Base-by-base conservation (phyloP, 2,888 invertebrate genomes). In the Caradrina clavipalpis region DNA sequence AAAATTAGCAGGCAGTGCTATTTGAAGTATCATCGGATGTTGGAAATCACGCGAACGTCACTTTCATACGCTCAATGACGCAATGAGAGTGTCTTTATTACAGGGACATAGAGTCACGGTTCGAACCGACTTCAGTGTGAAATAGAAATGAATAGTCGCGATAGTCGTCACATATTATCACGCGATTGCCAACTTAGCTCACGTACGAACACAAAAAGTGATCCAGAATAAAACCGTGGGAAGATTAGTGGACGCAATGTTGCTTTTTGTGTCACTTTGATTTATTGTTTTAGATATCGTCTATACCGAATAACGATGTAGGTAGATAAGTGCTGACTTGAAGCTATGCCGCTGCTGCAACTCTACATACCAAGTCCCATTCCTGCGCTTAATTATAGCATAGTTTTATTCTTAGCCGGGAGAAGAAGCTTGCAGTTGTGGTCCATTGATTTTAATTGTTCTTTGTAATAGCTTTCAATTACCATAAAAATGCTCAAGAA, bases 191-290 rank as follows among this genome's bases (percentile, higher is more conserved):
- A 78, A 82, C 83, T 84, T 81, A 80, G 66, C 80, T 87, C 87
- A 85, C 84, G 87, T 85, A 84, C 79, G 68, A 64, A 68, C 63
- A 75, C 77, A 88, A 89, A 85, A 88, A 87, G 69, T 80, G 78
- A 86, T 86, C 83, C 85, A 81, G 85, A 86, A 83, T 81, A 83
- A 79, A 62, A 85, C 81, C 88, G 89, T 89, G 89, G 87, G 89
- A 89, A 89, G 78, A 82, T 82, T 80, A 76, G 78, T 79, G 80
- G 76, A 78, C 74, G 72, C 74, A 75, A 73, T 58, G 69, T 49
- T 73, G 35, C 62, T 63, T 73, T 69, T 72, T 77, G 55, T 76
- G 71, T 68, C 73, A 63, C 67, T 50, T 57, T 71, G 70, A 76
- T 79, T 69, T 76, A 73, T 76, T 73, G 68, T 69, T 76, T 63